Conservation (phyloP, 2,888 invertebrate species). For the Galeruca laticollis region DNA sequence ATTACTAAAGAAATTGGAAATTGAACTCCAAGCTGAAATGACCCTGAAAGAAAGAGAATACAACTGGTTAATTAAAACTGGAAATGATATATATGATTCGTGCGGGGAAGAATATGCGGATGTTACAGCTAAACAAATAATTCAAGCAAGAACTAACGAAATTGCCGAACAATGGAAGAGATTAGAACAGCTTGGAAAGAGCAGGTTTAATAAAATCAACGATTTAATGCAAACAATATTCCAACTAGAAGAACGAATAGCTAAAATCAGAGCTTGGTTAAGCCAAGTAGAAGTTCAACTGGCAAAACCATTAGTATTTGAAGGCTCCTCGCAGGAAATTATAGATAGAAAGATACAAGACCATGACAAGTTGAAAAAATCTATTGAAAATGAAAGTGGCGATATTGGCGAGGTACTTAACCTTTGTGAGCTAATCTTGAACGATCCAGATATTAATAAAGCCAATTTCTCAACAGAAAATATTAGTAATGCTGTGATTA, state of each 20-base stretch:
- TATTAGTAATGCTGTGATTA: conserved; percentile 76
- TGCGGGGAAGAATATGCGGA: conserved; percentile 75
- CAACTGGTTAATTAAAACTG: conserved; percentile 81
- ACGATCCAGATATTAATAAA: conserved; percentile 80
- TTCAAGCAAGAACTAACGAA: conserved; percentile 71
- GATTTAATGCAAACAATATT: conserved; percentile 79
- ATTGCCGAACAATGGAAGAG: conserved; percentile 80
- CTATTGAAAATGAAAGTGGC: conserved; percentile 81
- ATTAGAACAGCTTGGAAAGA: conserved; percentile 77
- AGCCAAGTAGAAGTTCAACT: conserved; percentile 79
- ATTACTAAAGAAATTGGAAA: conserved; percentile 77
- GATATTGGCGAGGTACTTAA: conserved; percentile 84
- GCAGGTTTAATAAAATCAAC: conserved; percentile 78
- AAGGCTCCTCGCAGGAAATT: conserved; percentile 74
- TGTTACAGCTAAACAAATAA: conserved; percentile 70
- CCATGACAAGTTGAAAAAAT: conserved; percentile 80
- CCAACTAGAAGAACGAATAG: conserved; percentile 78
- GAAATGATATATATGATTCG: conserved; percentile 74
- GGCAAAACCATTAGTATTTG: conserved; percentile 76
- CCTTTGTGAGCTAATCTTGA: conserved; percentile 81
- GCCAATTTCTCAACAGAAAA: conserved; percentile 79
- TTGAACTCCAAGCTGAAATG: conserved; percentile 82
- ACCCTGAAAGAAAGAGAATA: conserved; percentile 81
- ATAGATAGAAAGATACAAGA: conserved; percentile 78
- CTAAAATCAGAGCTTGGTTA: conserved; percentile 79